Evolutionary conservation across 2,113 vertebrate genomes (phyloP).

Genomic region (Dendropsophus ebraccatus): DNA sequence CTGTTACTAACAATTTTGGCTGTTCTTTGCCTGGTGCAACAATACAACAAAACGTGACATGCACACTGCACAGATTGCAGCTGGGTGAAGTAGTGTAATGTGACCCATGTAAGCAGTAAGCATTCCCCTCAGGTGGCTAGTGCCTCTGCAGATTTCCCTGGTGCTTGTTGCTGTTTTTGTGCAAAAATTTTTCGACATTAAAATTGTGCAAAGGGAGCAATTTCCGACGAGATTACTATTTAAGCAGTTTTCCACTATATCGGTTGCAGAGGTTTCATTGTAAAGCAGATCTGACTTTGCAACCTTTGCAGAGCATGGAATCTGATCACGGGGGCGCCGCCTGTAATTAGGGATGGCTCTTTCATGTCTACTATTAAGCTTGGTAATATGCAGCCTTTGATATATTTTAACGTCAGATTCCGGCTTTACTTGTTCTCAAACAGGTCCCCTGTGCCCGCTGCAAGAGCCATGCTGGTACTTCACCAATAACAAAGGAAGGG

Average conservation of each 20-base stretch:
- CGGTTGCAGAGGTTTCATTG: neutral
- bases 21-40: too few relatives aligned
- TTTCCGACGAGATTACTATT: neutral
- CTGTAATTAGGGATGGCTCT: neutral
- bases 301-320: neutral
- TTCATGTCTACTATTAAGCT: slow-evolving; percentile 11
- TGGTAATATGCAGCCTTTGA: neutral
- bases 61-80: too few relatives aligned
- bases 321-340: neutral
- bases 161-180: too few relatives aligned
- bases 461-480: neutral
- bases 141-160: too few relatives aligned
- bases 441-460: slow-evolving; percentile 10
- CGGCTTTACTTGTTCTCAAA: slow-evolving; percentile 2
- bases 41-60: too few relatives aligned
- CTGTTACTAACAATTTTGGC: too few relatives aligned
- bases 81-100: too few relatives aligned
- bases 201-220: neutral
- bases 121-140: too few relatives aligned
- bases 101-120: too few relatives aligned
- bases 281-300: neutral
- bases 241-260: neutral
- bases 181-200: too few relatives aligned
- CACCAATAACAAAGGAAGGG: neutral
- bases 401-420: slow-evolving; percentile 1